These are phyloP conservation scores for Tapera naevia DNA, from an alignment of 2,797 vertebrate species.

Conservation along the genomic window DNA sequence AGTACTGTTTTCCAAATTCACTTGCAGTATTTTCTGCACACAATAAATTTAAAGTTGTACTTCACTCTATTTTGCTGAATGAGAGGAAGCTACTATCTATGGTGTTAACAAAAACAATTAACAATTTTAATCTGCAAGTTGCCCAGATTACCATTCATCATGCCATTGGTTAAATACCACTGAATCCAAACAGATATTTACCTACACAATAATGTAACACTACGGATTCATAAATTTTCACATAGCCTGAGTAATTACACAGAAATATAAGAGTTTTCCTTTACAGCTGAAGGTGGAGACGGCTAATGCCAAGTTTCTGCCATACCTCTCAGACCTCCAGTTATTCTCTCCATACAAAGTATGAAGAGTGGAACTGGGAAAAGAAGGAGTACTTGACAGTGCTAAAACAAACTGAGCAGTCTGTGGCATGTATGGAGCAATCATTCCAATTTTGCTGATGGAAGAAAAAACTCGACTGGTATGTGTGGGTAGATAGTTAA, in stretches of 20 bases:
- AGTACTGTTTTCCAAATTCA: neutral
- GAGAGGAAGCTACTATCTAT: neutral
- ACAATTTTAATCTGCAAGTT: neutral
- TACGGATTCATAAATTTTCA: neutral
- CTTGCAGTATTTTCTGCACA: neutral
- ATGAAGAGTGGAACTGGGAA: neutral
- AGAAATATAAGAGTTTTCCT: neutral
- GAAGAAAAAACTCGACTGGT: neutral
- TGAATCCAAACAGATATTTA: neutral
- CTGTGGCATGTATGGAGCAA: neutral
- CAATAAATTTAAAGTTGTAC: neutral
- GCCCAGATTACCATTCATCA: neutral
- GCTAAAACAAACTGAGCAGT: neutral
- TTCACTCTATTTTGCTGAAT: neutral
- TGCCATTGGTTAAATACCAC: neutral
- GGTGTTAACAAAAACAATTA: neutral
- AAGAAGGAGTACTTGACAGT: neutral
- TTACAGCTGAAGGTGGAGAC: neutral
- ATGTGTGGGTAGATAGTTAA: neutral
- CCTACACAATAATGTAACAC: neutral
- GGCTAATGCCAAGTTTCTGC: neutral
- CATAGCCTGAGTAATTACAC: rapidly evolving
- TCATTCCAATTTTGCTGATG: neutral
- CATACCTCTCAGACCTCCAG: neutral
- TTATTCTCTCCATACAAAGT: neutral